phyloP scores from a whole-genome alignment of 1,140 invertebrate genomes.

The Tetramorium simillimum region DNA sequence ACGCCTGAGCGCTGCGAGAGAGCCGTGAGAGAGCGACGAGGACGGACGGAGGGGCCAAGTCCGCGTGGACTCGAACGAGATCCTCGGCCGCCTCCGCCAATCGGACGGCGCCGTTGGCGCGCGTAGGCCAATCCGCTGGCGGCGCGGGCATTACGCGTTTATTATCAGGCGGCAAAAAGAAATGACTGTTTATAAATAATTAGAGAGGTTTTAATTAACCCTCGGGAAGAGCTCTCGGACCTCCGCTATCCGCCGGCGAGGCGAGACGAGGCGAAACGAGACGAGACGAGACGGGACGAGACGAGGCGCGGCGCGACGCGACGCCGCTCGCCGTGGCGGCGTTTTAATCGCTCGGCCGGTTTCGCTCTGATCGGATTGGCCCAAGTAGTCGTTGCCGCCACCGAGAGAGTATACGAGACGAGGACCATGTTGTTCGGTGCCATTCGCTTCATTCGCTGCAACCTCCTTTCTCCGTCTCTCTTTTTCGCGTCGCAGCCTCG shows the following conservation, averaged over 20 bases:
- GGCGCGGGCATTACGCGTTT: slow-evolving; percentile 77
- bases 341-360: slow-evolving; percentile 72
- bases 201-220: slow-evolving; percentile 86
- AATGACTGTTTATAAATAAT: slow-evolving; percentile 86
- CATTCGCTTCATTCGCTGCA: slow-evolving; percentile 41
- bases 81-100: slow-evolving; percentile 64
- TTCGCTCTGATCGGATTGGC: slow-evolving; percentile 54
- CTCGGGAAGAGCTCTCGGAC: slow-evolving; percentile 78
- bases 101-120: slow-evolving; percentile 7
- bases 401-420: slow-evolving; percentile 41
- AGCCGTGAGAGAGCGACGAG: slow-evolving; percentile 62
- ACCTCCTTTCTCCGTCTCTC: slow-evolving; percentile 32
- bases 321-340: slow-evolving; percentile 20
- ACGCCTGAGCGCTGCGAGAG: slow-evolving; percentile 26
- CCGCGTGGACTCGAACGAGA: slow-evolving; percentile 80
- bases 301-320: slow-evolving; percentile 1
- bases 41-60: slow-evolving; percentile 71
- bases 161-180: slow-evolving; percentile 79
- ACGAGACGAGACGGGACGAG: slow-evolving; percentile 44
- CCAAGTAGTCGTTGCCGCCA: slow-evolving; percentile 29
- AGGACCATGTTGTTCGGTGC: slow-evolving; percentile 54
- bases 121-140: slow-evolving; percentile 65
- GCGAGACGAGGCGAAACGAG: slow-evolving; percentile 27
- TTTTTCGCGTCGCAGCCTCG: background rate
- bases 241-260: slow-evolving; percentile 63